These are phyloP conservation scores for Muntiacus reevesi DNA, from an alignment of 2,113 vertebrate species.

Conservation along the genomic window DNA sequence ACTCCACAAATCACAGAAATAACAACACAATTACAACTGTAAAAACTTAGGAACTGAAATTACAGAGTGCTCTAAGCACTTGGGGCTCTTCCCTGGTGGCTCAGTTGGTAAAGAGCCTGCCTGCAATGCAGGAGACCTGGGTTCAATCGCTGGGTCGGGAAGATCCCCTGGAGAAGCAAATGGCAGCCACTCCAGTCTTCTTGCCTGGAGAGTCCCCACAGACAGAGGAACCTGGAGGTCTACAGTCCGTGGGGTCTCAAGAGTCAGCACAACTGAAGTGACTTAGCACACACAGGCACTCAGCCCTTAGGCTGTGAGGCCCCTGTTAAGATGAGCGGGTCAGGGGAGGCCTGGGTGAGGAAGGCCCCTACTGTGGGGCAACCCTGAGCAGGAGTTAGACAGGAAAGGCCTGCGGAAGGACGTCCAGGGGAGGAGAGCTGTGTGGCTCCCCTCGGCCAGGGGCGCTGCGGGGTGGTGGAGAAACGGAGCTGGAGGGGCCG, in stretches of 20 bases:
- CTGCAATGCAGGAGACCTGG: background rate
- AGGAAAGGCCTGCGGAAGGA: background rate
- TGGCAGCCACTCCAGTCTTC: background rate
- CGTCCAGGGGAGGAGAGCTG: background rate
- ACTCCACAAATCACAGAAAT: background rate
- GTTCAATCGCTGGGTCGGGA: accelerated
- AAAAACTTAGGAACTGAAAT: background rate
- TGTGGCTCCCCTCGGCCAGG: background rate
- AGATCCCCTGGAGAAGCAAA: background rate
- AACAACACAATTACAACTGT: background rate
- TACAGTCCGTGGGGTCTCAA: accelerated
- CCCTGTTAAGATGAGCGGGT: background rate
- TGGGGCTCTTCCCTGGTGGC: background rate
- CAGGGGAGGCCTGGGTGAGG: background rate
- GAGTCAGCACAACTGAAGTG: background rate
- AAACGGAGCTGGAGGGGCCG: background rate
- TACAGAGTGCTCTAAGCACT: background rate
- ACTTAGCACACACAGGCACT: background rate
- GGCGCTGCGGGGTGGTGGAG: accelerated
- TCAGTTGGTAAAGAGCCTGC: background rate
- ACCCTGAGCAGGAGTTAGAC: background rate
- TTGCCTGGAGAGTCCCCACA: background rate
- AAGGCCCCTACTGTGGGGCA: accelerated
- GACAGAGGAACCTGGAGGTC: background rate
- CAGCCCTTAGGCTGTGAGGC: background rate